These are phyloP conservation scores for Babylonia areolata DNA, from an alignment of 1,140 invertebrate species.

Conservation along the genomic window DNA sequence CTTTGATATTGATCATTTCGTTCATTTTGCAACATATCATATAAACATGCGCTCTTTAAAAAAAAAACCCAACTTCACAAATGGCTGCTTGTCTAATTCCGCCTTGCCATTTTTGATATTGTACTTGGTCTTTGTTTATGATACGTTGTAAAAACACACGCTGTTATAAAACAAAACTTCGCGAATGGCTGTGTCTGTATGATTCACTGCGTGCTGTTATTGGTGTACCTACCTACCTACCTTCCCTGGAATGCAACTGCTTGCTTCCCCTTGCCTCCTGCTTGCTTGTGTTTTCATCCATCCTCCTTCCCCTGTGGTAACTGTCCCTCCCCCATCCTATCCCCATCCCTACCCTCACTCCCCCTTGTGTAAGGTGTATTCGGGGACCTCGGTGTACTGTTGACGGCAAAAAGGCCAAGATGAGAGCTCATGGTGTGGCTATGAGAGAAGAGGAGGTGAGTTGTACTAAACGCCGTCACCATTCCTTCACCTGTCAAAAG, in stretches of 20 bases:
- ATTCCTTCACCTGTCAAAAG: too few species aligned
- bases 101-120: too few species aligned
- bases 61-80: too few species aligned
- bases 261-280: neutral
- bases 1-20: too few species aligned
- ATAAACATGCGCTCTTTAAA: too few species aligned
- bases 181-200: neutral
- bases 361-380: slow-evolving; percentile 7
- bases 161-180: too few species aligned
- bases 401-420: slow-evolving; percentile 17
- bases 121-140: too few species aligned
- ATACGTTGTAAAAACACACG: too few species aligned
- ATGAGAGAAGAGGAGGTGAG: slow-evolving; percentile 1
- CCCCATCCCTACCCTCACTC: neutral
- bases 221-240: neutral
- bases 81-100: too few species aligned
- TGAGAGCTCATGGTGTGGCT: neutral
- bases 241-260: neutral
- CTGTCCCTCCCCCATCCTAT: neutral
- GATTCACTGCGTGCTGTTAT: neutral
- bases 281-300: neutral
- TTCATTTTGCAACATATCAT: too few species aligned
- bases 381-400: neutral
- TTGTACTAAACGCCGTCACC: neutral
- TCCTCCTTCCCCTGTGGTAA: neutral